phyloP scores from a whole-genome alignment of 37 sponge, comb jelly and placozoan genomes.

The Theonella swinhoei region DNA sequence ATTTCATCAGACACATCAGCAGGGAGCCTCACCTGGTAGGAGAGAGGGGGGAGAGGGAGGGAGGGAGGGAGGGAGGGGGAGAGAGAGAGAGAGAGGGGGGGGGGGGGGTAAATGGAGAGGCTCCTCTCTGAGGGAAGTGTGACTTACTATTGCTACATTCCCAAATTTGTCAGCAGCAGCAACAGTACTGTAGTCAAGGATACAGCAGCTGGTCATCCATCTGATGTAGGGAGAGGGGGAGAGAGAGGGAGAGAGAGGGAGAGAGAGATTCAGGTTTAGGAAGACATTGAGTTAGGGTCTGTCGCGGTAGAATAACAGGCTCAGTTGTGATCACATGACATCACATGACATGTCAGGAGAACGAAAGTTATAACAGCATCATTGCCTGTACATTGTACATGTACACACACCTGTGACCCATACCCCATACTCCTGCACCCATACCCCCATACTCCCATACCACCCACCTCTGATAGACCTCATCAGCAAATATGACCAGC shows the following conservation, averaged over 20 bases:
- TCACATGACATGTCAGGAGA: not conserved
- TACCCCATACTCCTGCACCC: not conserved
- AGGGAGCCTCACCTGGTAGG: slow-evolving; percentile 71
- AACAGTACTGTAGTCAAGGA: slow-evolving; percentile 94
- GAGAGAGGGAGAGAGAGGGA: not conserved
- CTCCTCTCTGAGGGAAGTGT: not conserved
- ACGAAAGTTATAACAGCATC: not conserved
- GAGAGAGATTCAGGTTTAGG: not conserved
- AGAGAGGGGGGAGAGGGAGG: not conserved
- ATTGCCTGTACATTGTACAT: not conserved
- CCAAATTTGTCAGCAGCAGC: slow-evolving; percentile 99
- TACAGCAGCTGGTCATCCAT: slow-evolving; percentile 70
- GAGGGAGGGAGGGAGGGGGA: not conserved
- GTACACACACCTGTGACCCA: not conserved
- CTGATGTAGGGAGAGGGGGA: slow-evolving; percentile 6
- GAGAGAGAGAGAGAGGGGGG: not conserved
- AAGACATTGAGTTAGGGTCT: not conserved
- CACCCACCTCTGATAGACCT: slow-evolving; percentile 82
- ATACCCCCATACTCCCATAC: not conserved
- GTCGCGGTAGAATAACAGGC: not conserved
- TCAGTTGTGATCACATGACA: slow-evolving; percentile 6
- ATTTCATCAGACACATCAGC: slow-evolving; percentile 86
- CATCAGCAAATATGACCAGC: slow-evolving; percentile 96
- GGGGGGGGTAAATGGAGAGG: not conserved
- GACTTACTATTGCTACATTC: slow-evolving; percentile 80